Conservation (phyloP, 2,113 vertebrate species). For the Callochromis pleurospilus region DNA sequence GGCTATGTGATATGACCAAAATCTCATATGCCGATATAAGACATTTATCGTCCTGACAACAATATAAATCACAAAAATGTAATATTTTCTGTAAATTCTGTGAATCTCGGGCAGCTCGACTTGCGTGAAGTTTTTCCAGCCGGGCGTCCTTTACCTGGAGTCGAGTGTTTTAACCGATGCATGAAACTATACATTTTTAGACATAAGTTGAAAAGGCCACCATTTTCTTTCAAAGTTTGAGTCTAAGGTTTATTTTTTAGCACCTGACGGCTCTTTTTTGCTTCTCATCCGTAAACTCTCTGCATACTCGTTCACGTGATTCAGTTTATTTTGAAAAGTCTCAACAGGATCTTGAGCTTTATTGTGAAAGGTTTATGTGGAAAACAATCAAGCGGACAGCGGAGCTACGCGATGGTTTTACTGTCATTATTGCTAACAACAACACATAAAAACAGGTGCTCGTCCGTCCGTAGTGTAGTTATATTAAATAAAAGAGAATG, state of each 20-base stretch:
- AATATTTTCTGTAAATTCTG: too few species aligned
- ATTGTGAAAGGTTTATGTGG: neutral
- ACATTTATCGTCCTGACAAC: too few species aligned
- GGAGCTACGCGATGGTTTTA: neutral
- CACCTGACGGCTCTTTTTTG: neutral
- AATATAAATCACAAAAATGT: too few species aligned
- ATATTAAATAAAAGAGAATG: neutral
- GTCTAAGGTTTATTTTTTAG: neutral
- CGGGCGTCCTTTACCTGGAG: too few species aligned
- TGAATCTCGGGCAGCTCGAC: too few species aligned
- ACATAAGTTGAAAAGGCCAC: accelerated
- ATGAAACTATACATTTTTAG: neutral
- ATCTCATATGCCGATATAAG: too few species aligned
- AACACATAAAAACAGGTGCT: neutral
- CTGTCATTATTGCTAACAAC: neutral
- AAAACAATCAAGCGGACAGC: neutral
- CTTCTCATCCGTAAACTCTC: neutral
- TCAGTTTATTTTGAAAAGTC: neutral
- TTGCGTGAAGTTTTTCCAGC: too few species aligned
- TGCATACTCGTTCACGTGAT: neutral
- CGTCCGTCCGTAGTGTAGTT: neutral
- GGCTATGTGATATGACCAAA: too few species aligned
- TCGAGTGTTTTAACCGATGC: too few species aligned
- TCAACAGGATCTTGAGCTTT: neutral
- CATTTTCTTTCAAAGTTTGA: neutral